These are phyloP conservation scores for Diceros bicornis DNA, from an alignment of 2,797 vertebrate species.

Conservation along the genomic window DNA sequence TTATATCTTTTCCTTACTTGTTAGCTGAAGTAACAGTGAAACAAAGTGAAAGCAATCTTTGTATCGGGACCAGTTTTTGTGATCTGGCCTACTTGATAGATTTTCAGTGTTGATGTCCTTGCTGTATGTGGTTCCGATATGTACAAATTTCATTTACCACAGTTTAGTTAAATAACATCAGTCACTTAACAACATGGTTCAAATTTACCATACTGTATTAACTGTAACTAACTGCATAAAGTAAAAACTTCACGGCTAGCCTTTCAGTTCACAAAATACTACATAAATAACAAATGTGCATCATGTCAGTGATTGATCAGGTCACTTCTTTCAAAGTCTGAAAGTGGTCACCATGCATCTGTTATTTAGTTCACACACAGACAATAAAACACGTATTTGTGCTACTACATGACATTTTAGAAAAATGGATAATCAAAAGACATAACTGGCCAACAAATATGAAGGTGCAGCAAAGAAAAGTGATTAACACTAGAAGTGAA, in stretches of 20 bases:
- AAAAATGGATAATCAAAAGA: constrained; percentile 30
- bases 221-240: not conserved
- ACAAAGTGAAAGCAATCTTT: constrained; percentile 15
- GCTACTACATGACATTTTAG: not conserved
- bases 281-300: not conserved
- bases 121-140: not conserved
- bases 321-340: constrained; percentile 24
- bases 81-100: not conserved
- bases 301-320: not conserved
- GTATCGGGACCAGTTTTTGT: not conserved
- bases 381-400: not conserved
- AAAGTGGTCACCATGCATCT: not conserved
- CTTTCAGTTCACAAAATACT: not conserved
- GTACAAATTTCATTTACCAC: not conserved
- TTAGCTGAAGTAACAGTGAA: not conserved
- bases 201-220: constrained; percentile 5
- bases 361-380: not conserved
- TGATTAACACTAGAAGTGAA: not conserved
- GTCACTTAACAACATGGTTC: not conserved
- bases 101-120: not conserved
- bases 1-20: not conserved
- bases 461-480: not conserved
- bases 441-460: not conserved
- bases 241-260: not conserved
- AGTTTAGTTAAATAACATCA: constrained; percentile 21